A percentile compares a stretch with the other conserved stretches of the same genome.
Evolutionary conservation across 2,113 vertebrate species (phyloP).

Genomic region (Lanius collurio): DNA sequence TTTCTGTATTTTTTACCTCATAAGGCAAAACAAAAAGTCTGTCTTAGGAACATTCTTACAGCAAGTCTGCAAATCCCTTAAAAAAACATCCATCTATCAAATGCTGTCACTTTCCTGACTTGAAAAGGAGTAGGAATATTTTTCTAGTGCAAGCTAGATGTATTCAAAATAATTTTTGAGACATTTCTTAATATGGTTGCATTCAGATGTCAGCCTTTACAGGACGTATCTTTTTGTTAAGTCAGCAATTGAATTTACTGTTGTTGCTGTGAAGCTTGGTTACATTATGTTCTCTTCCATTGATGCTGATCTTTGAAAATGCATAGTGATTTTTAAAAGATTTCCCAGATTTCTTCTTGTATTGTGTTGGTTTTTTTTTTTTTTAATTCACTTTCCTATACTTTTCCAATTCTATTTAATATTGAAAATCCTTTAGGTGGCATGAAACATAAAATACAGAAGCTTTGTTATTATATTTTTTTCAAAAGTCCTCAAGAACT

Average conservation of each 20-base stretch:
- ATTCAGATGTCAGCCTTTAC: neutral
- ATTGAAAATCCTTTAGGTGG: neutral
- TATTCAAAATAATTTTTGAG: neutral
- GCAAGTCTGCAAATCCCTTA: neutral
- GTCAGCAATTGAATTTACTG: neutral
- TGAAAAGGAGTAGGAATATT: neutral
- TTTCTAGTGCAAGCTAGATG: neutral
- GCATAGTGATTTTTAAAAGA: neutral
- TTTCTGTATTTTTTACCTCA: neutral
- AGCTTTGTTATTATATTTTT: neutral
- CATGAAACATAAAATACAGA: neutral
- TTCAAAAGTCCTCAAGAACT: neutral
- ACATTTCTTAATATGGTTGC: neutral
- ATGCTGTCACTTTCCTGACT: neutral
- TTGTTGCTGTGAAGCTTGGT: neutral
- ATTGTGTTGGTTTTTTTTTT: neutral
- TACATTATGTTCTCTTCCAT: neutral
- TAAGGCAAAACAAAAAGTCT: neutral
- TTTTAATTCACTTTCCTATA: neutral
- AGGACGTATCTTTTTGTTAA: neutral
- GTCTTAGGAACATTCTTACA: neutral
- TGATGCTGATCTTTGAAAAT: neutral
- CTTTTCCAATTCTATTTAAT: neutral
- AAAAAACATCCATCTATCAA: neutral
- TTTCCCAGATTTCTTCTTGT: neutral